Evolutionary conservation across 2,113 vertebrate genomes (phyloP), one percentile per base, ranked within the genome.

Genomic region (Cepphus grylle): DNA sequence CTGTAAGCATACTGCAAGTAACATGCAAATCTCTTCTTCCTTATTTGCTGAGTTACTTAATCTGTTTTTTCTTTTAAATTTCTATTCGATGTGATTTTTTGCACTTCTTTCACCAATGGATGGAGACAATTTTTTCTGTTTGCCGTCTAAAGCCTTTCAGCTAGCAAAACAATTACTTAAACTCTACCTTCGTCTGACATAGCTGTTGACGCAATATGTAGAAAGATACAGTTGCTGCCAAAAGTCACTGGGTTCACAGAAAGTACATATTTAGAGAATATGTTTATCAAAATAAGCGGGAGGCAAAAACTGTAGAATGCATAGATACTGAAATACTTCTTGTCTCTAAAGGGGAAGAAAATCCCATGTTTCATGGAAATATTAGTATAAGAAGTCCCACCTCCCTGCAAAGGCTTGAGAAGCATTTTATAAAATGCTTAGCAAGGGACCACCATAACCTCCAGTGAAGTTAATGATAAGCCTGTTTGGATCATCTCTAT

Each of bases 21-120:
- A 55, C 0, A 10, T 73, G 9, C 55, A 92, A 93, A 93, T 74
- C 63, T 50, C 42, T 72, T 80, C 65, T 94, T 74, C 61, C 55
- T 97, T 96, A 74, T 97, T 95, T 89, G 17, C 20, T 70, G 38
- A 77, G 42, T 91, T 69, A 70, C 38, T 78, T 95, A 92, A 95
- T 67, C 40, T 86, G 81, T 65, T 90, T 86, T 95, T 88, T 77
- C 16, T 50, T 96, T 88, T 86, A 72, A 92, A 62, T 2, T 86
- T 84, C 30, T 3, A 53, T 23, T 85, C 71, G 58, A 43, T 93
- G n/a, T 81, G 30, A 36, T 72, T 89, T 95, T 91, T 45, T 86
- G 36, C 32, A 45, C 25, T 81, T 72, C 69, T 91, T 94, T 86
- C 53, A 55, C 40, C n/a, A 47, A 21, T 0, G 0, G 50, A 92